Evolutionary conservation across 2,888 invertebrate genomes (phyloP), one percentile per base, ranked within the genome.

Genomic region (Cynaeus angustus): DNA sequence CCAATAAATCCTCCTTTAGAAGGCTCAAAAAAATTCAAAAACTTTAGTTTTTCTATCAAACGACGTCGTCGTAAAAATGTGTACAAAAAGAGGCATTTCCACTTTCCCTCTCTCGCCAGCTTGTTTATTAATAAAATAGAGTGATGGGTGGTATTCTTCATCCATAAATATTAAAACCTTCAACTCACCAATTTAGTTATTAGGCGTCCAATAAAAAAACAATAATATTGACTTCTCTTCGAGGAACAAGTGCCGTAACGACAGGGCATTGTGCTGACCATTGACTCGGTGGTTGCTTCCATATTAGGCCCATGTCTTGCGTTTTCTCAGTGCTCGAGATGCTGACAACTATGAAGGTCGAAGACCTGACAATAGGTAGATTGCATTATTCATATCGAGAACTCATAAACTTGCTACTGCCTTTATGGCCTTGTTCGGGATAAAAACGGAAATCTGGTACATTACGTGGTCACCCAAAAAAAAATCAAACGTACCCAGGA

Each of bases 281-380:
- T 62, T 62, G 62, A 62, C 62, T 62, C 48, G 62, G 75, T 76
- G 72, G 75, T 74, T 75, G 70, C 72, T 73, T 56, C 77, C 74
- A 73, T 76, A 76, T 75, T 75, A 72, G 76, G 75, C 55, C 64
- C 69, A 70, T 69, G 73, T 74, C 74, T 75, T 75, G 73, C 70
- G 61, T 73, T 70, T 74, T 77, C 76, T 74, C 68, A 72, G 67
- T 53, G 70, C 61, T 66, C 64, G 71, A 68, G 77, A 78, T 72
- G 74, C 75, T 76, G 76, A 76, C 76, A 75, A 59, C 66, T 71
- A 73, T 70, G 72, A 75, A 70, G 78, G 78, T 79, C 77, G 74
- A 69, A 74, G 77, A 79, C 78, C 78, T 70, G 58, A 66, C 58
- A 66, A 66, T 56, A 58, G 56, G 28, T 4, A 56, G 41, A 56